Conservation (phyloP, 2,797 vertebrate species). For the Eospalax fontanierii region DNA sequence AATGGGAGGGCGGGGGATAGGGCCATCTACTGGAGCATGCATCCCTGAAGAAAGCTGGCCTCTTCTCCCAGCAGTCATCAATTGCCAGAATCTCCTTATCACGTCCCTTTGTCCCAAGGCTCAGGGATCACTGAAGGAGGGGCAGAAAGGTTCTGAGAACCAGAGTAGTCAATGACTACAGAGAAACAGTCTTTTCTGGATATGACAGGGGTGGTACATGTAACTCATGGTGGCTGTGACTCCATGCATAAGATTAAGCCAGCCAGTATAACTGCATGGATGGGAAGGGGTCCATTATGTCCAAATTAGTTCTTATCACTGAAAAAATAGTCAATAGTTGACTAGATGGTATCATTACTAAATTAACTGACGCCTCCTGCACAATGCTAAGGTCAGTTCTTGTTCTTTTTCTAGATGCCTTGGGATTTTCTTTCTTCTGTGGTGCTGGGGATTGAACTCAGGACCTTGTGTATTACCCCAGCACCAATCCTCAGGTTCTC, state of each 20-base stretch:
- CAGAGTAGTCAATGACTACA: neutral
- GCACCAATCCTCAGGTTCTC: neutral
- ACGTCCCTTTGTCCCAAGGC: too few relatives aligned
- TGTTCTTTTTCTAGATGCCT: neutral
- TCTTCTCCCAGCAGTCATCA: too few relatives aligned
- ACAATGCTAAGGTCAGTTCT: too few relatives aligned
- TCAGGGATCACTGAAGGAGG: too few relatives aligned
- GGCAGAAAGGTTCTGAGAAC: too few relatives aligned
- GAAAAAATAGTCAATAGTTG: neutral
- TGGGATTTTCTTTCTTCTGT: neutral
- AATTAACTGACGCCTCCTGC: neutral
- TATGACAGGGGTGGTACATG: neutral
- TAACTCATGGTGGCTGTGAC: neutral
- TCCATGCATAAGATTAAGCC: neutral
- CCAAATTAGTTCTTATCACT: neutral
- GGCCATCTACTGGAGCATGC: too few relatives aligned
- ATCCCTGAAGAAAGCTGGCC: too few relatives aligned
- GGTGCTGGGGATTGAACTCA: neutral
- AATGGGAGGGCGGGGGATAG: too few relatives aligned
- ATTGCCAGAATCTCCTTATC: too few relatives aligned
- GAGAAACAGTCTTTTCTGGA: neutral
- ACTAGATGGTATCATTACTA: conserved; percentile 23
- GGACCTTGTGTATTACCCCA: too few relatives aligned
- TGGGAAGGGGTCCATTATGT: neutral
- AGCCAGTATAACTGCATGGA: neutral